A percentile compares a stretch with the other conserved stretches of the same genome.
These are phyloP conservation scores for Carlito syrichta DNA, from an alignment of 2,113 vertebrate species.

Conservation along the genomic window DNA sequence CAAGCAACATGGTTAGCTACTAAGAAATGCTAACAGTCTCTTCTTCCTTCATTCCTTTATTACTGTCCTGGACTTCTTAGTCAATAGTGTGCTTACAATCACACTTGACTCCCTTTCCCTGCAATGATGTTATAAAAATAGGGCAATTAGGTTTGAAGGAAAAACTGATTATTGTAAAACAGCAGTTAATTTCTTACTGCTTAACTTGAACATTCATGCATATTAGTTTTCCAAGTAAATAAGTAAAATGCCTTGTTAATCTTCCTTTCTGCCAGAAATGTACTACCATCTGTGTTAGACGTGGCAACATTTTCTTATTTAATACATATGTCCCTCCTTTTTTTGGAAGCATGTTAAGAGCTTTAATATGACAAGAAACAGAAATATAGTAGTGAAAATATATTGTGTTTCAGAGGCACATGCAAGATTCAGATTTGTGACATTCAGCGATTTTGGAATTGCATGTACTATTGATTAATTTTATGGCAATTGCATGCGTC, in stretches of 20 bases:
- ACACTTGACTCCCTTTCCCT: not conserved
- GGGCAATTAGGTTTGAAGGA: not conserved
- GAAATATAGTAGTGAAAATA: constrained; percentile 74
- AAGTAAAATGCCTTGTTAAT: constrained; percentile 62
- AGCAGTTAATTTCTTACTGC: constrained; percentile 60
- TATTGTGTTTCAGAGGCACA: constrained; percentile 59
- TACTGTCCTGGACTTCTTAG: not conserved
- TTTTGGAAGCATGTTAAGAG: constrained; percentile 54
- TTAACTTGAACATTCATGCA: constrained; percentile 57
- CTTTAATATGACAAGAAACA: constrained; percentile 76
- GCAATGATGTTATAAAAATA: not conserved
- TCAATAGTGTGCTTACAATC: not conserved
- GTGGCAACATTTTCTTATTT: constrained; percentile 60
- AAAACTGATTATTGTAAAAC: constrained; percentile 21
- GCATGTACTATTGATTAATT: constrained; percentile 33
- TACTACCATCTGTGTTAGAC: constrained; percentile 66
- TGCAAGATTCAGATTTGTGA: constrained; percentile 56
- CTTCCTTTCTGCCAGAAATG: constrained; percentile 60
- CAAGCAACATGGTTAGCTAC: not conserved
- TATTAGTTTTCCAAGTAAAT: constrained; percentile 67
- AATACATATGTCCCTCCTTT: constrained; percentile 66
- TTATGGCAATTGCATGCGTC: not conserved
- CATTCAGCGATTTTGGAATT: constrained; percentile 45
- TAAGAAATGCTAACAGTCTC: constrained; percentile 5
- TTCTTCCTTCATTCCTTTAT: constrained; percentile 25